Conservation (phyloP, 1,140 invertebrate species). For the Drosophila lacteicornis region DNA sequence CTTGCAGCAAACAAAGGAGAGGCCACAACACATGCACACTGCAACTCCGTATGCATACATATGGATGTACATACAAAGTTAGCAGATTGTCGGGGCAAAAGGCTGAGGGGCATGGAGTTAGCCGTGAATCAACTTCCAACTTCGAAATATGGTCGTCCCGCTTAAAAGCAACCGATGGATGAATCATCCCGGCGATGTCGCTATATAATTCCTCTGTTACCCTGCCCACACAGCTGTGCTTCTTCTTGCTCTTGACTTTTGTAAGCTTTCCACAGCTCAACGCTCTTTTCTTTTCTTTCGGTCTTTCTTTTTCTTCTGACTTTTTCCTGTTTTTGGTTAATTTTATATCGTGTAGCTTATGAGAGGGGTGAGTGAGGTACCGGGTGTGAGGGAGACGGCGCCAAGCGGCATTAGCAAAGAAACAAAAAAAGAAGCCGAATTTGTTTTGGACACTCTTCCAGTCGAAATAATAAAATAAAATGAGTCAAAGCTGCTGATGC, state of each 20-base stretch:
- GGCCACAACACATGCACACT: slow-evolving; percentile 20
- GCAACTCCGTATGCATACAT: slow-evolving; percentile 11
- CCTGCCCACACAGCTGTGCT: slow-evolving; percentile 43
- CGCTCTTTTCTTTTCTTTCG: slow-evolving; percentile 43
- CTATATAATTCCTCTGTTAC: slow-evolving; percentile 13
- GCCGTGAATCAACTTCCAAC: slow-evolving; percentile 77
- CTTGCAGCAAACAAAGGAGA: slow-evolving; percentile 56
- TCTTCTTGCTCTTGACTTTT: slow-evolving; percentile 36
- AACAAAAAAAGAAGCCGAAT: slow-evolving; percentile 56
- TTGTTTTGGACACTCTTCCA: slow-evolving; percentile 47
- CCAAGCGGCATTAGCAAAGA: slow-evolving; percentile 54
- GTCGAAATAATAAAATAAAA: slow-evolving; percentile 13
- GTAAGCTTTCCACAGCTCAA: slow-evolving; percentile 51
- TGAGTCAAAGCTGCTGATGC: slow-evolving; percentile 55
- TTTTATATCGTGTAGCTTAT: slow-evolving; percentile 60
- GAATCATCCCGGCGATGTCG: slow-evolving; percentile 57
- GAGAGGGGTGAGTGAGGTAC: slow-evolving; percentile 2
- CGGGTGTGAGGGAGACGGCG: slow-evolving; percentile 40
- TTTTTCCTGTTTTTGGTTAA: slow-evolving; percentile 70
- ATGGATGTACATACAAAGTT: slow-evolving; percentile 21
- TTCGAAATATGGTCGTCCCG: slow-evolving; percentile 68
- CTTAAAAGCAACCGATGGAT: slow-evolving; percentile 60
- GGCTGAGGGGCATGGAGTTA: slow-evolving; percentile 41
- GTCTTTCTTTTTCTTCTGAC: slow-evolving; percentile 41
- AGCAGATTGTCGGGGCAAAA: background rate